Conservation (phyloP, 2,113 vertebrate species). For the Nycticorax nycticorax region DNA sequence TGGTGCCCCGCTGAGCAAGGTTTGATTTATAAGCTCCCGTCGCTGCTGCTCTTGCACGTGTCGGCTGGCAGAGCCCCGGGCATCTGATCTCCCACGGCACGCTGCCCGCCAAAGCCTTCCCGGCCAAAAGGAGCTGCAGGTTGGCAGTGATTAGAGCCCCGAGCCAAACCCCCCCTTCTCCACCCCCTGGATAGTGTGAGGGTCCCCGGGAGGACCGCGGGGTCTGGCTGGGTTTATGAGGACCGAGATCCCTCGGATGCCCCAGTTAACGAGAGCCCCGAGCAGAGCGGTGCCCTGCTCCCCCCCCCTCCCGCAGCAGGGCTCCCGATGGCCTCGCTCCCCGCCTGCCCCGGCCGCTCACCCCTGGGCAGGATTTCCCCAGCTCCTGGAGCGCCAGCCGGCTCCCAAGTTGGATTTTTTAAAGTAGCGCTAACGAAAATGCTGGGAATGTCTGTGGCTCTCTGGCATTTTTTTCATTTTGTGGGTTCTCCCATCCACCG, state of each 20-base stretch:
- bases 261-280: not conserved
- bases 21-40: not conserved
- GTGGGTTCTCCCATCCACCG: not conserved
- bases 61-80: not conserved
- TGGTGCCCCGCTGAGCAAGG: not conserved
- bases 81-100: not conserved
- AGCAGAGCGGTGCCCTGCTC: too few species aligned
- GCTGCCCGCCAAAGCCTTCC: not conserved
- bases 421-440: not conserved
- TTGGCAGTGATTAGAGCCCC: accelerated
- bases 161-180: not conserved
- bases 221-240: not conserved
- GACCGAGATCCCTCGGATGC: not conserved
- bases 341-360: not conserved
- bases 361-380: not conserved
- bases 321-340: not conserved
- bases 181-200: accelerated
- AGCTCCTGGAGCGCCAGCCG: not conserved
- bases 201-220: accelerated
- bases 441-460: not conserved
- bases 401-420: not conserved
- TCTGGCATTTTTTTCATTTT: not conserved
- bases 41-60: not conserved
- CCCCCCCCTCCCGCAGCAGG: too few species aligned
- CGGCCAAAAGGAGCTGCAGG: not conserved